Evolutionary conservation across 2,888 invertebrate species (phyloP).

Genomic region (Pristionchus japonicus): DNA sequence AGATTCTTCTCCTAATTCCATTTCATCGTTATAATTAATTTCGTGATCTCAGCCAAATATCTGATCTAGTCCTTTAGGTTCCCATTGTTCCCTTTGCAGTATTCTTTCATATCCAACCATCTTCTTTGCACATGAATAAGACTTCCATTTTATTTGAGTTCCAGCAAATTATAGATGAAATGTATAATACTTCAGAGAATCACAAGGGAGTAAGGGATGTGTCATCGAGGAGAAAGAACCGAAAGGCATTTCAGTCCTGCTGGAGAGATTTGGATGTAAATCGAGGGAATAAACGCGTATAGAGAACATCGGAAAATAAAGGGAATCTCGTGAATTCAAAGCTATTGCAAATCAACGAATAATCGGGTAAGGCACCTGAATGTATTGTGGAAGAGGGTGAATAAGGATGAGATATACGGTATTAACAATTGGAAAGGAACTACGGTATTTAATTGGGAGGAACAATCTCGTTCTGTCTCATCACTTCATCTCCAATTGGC

Average conservation of each 20-base stretch:
- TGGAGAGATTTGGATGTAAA: constrained; percentile 10
- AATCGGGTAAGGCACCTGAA: background rate
- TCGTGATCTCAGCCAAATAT: constrained; percentile 5
- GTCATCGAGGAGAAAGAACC: background rate
- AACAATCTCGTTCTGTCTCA: background rate
- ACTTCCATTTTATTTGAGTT: background rate
- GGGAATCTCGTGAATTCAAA: background rate
- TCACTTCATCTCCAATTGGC: background rate
- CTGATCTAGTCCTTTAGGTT: background rate
- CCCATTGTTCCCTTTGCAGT: background rate
- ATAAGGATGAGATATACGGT: background rate
- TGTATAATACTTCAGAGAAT: background rate
- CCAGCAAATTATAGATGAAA: background rate
- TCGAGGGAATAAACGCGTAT: background rate
- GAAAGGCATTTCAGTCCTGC: background rate
- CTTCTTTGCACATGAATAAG: background rate
- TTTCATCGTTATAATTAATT: background rate
- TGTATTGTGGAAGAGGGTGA: background rate
- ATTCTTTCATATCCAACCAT: background rate
- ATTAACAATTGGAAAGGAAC: background rate
- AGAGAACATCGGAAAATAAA: background rate
- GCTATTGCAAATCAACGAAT: background rate
- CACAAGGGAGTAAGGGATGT: background rate
- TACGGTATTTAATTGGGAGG: background rate
- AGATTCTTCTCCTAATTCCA: constrained; percentile 26